Conservation (phyloP, 2,797 vertebrate species). For the Sternotherus odoratus region DNA sequence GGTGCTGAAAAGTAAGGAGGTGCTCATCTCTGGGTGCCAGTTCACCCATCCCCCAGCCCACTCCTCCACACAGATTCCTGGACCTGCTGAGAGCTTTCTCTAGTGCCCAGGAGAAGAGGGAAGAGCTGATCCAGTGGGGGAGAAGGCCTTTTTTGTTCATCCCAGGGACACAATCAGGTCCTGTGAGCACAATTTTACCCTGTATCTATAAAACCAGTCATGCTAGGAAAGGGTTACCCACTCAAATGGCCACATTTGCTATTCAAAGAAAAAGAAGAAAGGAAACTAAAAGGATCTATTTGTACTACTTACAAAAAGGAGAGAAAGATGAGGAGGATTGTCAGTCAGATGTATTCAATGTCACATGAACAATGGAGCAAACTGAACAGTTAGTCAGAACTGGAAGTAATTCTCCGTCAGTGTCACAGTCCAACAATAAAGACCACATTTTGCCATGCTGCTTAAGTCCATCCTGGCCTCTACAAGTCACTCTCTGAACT, state of each 20-base stretch:
- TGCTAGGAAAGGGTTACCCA: neutral
- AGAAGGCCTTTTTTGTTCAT: neutral
- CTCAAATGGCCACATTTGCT: conserved; percentile 1
- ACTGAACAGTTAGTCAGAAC: neutral
- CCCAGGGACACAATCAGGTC: neutral
- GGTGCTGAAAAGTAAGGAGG: neutral
- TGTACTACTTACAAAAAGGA: conserved; percentile 20
- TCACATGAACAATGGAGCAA: neutral
- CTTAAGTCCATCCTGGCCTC: neutral
- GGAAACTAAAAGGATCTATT: conserved; percentile 20
- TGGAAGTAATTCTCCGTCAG: neutral
- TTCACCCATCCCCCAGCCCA: neutral
- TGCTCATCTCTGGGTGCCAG: neutral
- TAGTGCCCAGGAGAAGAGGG: neutral
- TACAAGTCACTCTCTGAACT: neutral
- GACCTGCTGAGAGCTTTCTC: neutral
- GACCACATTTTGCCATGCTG: neutral
- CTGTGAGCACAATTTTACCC: neutral
- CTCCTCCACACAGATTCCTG: neutral
- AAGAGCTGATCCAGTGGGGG: neutral
- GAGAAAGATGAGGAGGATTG: neutral
- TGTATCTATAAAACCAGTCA: conserved; percentile 10
- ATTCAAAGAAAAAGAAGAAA: conserved; percentile 30
- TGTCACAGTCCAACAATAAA: neutral
- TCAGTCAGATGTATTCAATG: neutral